Evolutionary conservation across 2,797 vertebrate genomes (phyloP).

Genomic region (Salarias fasciatus): DNA sequence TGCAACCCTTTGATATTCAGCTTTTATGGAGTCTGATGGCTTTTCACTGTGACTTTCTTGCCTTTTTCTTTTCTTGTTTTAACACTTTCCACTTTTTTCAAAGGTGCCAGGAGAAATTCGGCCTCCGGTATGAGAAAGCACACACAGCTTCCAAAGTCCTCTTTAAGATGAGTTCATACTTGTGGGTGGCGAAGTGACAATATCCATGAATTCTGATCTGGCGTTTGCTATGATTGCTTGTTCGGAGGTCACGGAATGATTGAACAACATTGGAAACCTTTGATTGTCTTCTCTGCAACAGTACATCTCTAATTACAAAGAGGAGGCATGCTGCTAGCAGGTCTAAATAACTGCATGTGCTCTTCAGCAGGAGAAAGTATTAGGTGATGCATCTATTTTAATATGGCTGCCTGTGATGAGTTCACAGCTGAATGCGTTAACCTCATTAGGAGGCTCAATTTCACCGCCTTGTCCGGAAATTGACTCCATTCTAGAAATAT

Average conservation of each 20-base stretch:
- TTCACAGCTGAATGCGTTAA: slow-evolving; percentile 29
- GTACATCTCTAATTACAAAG: neutral
- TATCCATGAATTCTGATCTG: neutral
- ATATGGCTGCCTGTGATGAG: slow-evolving; percentile 36
- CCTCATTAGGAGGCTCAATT: slow-evolving; percentile 24
- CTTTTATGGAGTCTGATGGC: slow-evolving; percentile 12
- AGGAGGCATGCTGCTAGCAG: slow-evolving; percentile 21
- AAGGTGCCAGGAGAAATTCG: slow-evolving; percentile 6
- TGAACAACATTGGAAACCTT: slow-evolving; percentile 13
- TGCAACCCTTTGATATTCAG: slow-evolving; percentile 1
- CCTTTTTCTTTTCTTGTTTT: neutral
- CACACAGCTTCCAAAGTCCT: neutral
- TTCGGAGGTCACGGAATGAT: slow-evolving; percentile 2
- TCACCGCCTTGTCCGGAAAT: neutral
- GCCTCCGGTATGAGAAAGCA: slow-evolving; percentile 15
- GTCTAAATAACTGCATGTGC: slow-evolving; percentile 19
- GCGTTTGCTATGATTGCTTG: neutral
- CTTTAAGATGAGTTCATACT: neutral
- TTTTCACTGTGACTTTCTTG: neutral
- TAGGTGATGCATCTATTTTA: slow-evolving; percentile 31
- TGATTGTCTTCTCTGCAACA: neutral
- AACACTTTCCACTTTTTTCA: slow-evolving; percentile 9
- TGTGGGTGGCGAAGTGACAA: neutral
- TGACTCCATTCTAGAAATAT: neutral
- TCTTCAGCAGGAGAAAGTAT: slow-evolving; percentile 28